These are phyloP conservation scores for Actinia equina DNA, from an alignment of 64 coral and sea anemone species.

Conservation along the genomic window DNA sequence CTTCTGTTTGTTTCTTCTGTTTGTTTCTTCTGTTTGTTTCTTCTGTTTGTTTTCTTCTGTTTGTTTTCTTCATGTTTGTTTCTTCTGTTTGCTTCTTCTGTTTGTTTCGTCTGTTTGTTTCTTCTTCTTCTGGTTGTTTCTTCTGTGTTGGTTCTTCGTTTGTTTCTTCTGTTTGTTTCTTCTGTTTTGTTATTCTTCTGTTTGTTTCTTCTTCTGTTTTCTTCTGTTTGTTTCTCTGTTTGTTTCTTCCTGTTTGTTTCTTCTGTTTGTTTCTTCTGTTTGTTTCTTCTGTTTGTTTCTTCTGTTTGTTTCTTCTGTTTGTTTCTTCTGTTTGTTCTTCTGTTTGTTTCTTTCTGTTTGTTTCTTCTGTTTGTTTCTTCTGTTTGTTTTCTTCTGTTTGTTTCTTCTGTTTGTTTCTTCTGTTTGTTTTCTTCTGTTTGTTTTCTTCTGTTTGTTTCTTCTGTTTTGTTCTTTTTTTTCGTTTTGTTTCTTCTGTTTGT, in stretches of 20 bases:
- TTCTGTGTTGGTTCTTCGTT: too few relatives aligned
- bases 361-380: background rate
- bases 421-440: too few relatives aligned
- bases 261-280: background rate
- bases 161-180: background rate
- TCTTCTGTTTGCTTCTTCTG: background rate
- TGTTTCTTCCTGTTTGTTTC: too few relatives aligned
- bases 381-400: too few relatives aligned
- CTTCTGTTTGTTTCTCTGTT: background rate
- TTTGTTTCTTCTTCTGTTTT: too few relatives aligned
- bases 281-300: background rate
- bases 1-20: background rate
- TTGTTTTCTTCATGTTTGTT: too few relatives aligned
- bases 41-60: too few relatives aligned
- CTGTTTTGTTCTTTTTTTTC: too few relatives aligned
- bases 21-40: background rate
- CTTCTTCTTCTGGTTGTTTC: too few relatives aligned
- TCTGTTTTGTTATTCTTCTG: too few relatives aligned
- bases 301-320: background rate
- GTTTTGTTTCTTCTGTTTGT: background rate
- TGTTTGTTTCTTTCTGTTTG: too few relatives aligned
- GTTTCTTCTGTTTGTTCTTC: background rate
- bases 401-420: background rate
- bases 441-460: background rate
- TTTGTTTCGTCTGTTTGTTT: background rate